Conservation (phyloP, 2,797 vertebrate genomes). For the Trematomus bernacchii region DNA sequence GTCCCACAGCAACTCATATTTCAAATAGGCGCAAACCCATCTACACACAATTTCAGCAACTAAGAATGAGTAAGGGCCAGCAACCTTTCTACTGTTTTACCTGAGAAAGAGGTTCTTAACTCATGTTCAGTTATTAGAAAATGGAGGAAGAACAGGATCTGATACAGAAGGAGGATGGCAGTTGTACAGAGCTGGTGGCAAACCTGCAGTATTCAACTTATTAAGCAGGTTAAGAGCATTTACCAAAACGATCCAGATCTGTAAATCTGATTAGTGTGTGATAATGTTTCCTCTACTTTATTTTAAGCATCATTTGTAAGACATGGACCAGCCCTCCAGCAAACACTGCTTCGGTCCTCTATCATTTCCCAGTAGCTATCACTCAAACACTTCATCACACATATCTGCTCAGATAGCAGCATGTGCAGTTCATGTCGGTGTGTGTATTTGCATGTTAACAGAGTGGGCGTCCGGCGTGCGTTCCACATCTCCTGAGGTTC, state of each 20-base stretch:
- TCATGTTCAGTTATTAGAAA: background rate
- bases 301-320: background rate
- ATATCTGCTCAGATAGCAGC: background rate
- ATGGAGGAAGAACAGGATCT: background rate
- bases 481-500: constrained; percentile 23
- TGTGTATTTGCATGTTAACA: constrained; percentile 15
- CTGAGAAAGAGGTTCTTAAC: background rate
- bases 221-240: background rate
- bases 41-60: background rate
- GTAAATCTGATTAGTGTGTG: background rate
- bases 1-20: no score
- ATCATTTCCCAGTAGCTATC: background rate
- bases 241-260: background rate
- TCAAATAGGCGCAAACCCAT: background rate
- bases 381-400: background rate
- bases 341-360: background rate
- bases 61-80: background rate
- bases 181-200: no score
- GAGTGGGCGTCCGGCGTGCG: background rate
- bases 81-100: background rate
- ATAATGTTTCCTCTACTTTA: background rate
- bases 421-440: background rate
- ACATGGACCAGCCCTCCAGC: background rate
- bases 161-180: no score
- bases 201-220: no score